These are phyloP conservation scores for Drosophila robusta DNA, from an alignment of 2,888 invertebrate species.

Conservation along the genomic window DNA sequence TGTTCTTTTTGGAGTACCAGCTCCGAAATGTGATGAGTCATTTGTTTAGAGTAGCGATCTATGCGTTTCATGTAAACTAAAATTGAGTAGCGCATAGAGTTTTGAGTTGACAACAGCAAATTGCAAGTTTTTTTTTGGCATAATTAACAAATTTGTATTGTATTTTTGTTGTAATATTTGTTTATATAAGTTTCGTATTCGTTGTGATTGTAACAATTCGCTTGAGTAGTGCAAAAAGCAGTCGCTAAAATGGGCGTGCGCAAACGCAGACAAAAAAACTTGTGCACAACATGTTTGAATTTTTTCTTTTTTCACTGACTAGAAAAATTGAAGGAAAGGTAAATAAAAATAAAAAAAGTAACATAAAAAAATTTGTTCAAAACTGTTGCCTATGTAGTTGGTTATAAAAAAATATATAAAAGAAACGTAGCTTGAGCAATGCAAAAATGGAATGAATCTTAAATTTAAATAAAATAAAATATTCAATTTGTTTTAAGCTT, in stretches of 20 bases:
- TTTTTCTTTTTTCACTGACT: conserved; percentile 38
- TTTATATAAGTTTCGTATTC: conserved; percentile 40
- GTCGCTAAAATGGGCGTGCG: conserved; percentile 51
- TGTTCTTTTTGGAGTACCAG: conserved; percentile 63
- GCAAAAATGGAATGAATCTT: conserved; percentile 66
- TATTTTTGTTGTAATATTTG: conserved; percentile 23
- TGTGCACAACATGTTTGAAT: conserved; percentile 53
- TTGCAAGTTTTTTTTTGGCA: conserved; percentile 36
- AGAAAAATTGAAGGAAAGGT: conserved; percentile 39
- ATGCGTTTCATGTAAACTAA: conserved; percentile 34
- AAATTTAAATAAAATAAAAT: conserved; percentile 34
- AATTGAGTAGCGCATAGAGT: conserved; percentile 40
- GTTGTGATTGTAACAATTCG: conserved; percentile 73
- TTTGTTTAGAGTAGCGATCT: conserved; percentile 16
- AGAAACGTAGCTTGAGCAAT: conserved; percentile 41
- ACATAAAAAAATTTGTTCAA: conserved; percentile 3
- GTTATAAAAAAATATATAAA: neutral
- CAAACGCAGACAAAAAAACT: conserved; percentile 11
- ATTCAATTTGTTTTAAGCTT: conserved; percentile 55
- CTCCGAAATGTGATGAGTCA: conserved; percentile 61
- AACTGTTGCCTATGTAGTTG: conserved; percentile 7
- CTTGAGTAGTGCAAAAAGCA: conserved; percentile 73
- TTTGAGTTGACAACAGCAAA: conserved; percentile 35
- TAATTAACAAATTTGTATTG: conserved; percentile 39
- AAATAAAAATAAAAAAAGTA: neutral